A percentile compares a stretch with the other conserved stretches of the same genome.
Evolutionary conservation across 1,140 invertebrate species (phyloP).

Genomic region (Drosophila hydei): DNA sequence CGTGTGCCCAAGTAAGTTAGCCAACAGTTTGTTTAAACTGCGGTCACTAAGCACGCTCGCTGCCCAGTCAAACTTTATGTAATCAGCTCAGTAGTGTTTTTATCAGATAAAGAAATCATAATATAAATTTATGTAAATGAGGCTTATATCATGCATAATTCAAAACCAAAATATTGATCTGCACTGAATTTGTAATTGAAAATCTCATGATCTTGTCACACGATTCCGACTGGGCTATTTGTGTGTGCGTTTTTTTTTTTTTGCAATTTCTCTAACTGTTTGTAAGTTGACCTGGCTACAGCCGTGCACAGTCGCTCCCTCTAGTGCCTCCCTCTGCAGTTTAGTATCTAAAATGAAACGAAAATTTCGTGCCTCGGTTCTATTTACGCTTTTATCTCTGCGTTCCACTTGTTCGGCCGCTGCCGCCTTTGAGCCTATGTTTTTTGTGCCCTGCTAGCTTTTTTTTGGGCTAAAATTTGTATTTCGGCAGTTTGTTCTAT

Average conservation of each 20-base stretch:
- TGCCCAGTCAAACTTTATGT: constrained; percentile 26
- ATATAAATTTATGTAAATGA: too few relatives aligned
- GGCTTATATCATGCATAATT: too few relatives aligned
- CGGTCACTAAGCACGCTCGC: constrained; percentile 60
- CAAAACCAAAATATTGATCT: too few relatives aligned
- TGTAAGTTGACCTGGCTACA: constrained; percentile 41
- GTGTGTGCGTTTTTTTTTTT: constrained; percentile 3
- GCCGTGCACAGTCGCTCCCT: constrained; percentile 42
- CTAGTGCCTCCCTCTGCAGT: constrained; percentile 21
- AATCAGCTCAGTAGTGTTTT: neutral
- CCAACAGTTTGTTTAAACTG: constrained; percentile 75
- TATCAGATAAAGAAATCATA: neutral
- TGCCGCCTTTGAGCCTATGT: neutral
- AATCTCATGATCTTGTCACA: neutral
- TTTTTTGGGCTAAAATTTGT: constrained; percentile 78
- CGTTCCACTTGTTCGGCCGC: constrained; percentile 48
- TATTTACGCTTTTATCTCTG: constrained; percentile 79
- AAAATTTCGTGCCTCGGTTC: constrained; percentile 74
- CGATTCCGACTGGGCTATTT: neutral
- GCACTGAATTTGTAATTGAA: too few relatives aligned
- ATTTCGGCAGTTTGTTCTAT: constrained; percentile 73
- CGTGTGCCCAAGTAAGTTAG: constrained; percentile 22
- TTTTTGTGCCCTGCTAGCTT: neutral
- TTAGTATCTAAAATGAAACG: constrained; percentile 50
- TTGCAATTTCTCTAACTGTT: constrained; percentile 17